phyloP scores from a whole-genome alignment of 2,113 vertebrate species.

The Bettongia penicillata region DNA sequence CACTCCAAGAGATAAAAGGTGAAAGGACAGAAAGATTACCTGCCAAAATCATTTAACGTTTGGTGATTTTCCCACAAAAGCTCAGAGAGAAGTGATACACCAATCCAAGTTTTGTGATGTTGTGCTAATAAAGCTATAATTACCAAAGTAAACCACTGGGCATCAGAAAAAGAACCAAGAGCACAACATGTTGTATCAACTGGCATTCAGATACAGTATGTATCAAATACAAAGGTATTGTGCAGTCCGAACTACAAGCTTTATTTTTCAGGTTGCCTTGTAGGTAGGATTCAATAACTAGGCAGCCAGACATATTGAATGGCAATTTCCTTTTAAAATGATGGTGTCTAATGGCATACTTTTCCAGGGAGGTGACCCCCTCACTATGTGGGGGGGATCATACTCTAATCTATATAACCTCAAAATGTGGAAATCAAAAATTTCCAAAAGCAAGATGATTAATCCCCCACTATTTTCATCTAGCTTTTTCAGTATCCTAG shows the following conservation, averaged over 20 bases:
- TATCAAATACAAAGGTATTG: constrained; percentile 44
- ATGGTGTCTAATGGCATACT: constrained; percentile 27
- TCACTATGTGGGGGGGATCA: not conserved
- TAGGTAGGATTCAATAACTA: constrained; percentile 69
- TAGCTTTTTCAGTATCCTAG: constrained; percentile 4
- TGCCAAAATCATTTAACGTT: constrained; percentile 81
- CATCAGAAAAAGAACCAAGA: constrained; percentile 75
- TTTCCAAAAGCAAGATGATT: constrained; percentile 44
- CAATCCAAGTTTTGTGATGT: constrained; percentile 64
- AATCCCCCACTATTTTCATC: constrained; percentile 15
- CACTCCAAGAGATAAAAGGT: constrained; percentile 77
- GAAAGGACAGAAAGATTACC: constrained; percentile 77
- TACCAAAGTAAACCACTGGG: constrained; percentile 76
- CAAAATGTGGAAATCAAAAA: constrained; percentile 48
- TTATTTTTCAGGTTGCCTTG: constrained; percentile 54
- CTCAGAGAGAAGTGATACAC: constrained; percentile 66
- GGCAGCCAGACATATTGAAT: constrained; percentile 60
- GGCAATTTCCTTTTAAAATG: constrained; percentile 59
- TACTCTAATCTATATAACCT: constrained; percentile 31
- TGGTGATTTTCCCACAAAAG: constrained; percentile 79
- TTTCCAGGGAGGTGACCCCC: constrained; percentile 30
- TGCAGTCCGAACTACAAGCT: constrained; percentile 14
- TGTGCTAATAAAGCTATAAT: constrained; percentile 81
- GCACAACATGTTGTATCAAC: constrained; percentile 60
- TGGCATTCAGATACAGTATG: constrained; percentile 62